These are phyloP conservation scores for Monopterus albus DNA, from an alignment of 2,113 vertebrate genomes.

Conservation along the genomic window DNA sequence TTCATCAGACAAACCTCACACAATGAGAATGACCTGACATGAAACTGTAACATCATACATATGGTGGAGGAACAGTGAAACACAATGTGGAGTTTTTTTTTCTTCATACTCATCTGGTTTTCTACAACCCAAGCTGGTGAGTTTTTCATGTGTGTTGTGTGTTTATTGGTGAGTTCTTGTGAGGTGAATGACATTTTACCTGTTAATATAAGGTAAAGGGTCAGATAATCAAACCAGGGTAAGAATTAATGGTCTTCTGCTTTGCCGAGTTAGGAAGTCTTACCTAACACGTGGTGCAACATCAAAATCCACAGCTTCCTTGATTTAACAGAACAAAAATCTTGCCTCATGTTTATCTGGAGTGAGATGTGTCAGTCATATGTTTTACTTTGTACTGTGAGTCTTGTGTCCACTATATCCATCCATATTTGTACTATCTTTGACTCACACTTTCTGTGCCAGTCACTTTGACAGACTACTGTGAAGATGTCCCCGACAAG, in stretches of 20 bases:
- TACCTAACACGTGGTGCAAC: background rate
- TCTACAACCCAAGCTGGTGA: fast-evolving
- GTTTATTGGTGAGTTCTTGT: background rate
- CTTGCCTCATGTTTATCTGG: background rate
- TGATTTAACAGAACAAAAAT: fast-evolving
- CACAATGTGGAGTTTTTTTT: constrained; percentile 37
- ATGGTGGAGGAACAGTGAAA: background rate
- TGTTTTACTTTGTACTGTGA: background rate
- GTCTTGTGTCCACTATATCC: too few relatives aligned
- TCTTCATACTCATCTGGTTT: constrained; percentile 11
- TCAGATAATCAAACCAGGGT: too few relatives aligned
- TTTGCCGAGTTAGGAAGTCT: background rate
- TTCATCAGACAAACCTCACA: background rate
- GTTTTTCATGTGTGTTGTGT: background rate
- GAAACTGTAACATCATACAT: background rate
- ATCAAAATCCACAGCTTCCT: fast-evolving
- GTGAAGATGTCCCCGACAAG: fast-evolving
- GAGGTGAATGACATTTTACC: background rate
- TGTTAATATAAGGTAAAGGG: too few relatives aligned
- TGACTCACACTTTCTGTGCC: background rate
- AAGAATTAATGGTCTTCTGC: background rate
- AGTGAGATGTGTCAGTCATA: background rate
- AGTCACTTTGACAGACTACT: background rate
- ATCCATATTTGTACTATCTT: background rate
- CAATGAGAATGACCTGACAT: background rate